These are phyloP conservation scores for Scylla paramamosain DNA, from an alignment of 1,140 invertebrate species.

Conservation along the genomic window DNA sequence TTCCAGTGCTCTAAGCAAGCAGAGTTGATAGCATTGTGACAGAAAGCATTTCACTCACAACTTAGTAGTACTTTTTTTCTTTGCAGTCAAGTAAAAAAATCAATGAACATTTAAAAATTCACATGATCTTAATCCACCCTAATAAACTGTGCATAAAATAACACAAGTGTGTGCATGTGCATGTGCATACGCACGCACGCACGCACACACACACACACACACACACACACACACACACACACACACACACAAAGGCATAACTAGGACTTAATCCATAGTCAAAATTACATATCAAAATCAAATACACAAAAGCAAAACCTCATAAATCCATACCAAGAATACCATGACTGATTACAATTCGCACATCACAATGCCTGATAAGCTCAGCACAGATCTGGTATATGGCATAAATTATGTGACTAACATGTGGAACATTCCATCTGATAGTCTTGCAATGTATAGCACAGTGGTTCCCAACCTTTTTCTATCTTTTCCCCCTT, in stretches of 20 bases:
- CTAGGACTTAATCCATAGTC: too few relatives aligned
- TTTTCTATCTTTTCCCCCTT: background rate
- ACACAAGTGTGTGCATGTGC: background rate
- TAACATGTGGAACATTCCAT: too few relatives aligned
- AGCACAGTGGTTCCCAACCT: background rate
- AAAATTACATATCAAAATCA: too few relatives aligned
- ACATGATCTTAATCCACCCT: background rate
- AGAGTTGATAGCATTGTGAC: background rate
- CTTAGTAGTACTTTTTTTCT: background rate
- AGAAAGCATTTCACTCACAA: background rate
- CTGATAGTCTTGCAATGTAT: too few relatives aligned
- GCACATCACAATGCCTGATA: too few relatives aligned
- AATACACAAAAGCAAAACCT: too few relatives aligned
- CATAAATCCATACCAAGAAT: too few relatives aligned
- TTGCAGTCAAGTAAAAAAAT: background rate
- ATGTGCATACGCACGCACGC: conserved; percentile 38
- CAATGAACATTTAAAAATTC: background rate
- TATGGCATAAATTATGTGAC: too few relatives aligned
- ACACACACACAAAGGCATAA: background rate
- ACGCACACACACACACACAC: conserved; percentile 55
- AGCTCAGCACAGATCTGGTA: too few relatives aligned
- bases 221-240: conserved; percentile 37
- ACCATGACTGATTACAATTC: too few relatives aligned
- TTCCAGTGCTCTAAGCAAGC: too few relatives aligned
- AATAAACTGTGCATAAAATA: background rate